Evolutionary conservation across 2,113 vertebrate genomes (phyloP), one percentile per base, ranked within the genome.

Genomic region (Paramormyrops kingsleyae): DNA sequence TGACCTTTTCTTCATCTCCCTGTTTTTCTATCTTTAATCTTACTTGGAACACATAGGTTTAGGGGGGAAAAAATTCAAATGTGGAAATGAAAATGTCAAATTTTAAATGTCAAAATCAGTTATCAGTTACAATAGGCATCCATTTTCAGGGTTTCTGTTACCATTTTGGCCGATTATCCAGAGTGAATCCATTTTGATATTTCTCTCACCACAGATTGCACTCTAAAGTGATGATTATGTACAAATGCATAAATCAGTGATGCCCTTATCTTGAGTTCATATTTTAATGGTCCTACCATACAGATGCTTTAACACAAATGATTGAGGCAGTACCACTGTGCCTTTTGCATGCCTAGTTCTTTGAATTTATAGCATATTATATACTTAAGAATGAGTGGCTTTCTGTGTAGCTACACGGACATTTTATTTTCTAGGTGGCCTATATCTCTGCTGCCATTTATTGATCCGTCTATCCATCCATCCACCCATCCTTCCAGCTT

Each of bases 21-120:
- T 85, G 89, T 62, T 89, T 56, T 89, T 89, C 53, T 53, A 47
- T 89, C 74, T 83, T 89, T 89, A 89, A 89, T 89, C 70, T 89
- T 87, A 52, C 85, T 70, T 87, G 62, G 62, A 90, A 87, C 47
- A 52, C 84, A 87, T 24, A 77, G 46, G 53, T 59, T 44, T 31
- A 77, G 62, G n/a, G n/a, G 9, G 49, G 27, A 87, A 49, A 21
- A 7, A 52, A 39, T 6, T 52, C 70, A 21, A 47, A 56, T 70
- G 83, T 19, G 39, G 31, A 42, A 90, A 90, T 49, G 42, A 86
- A 89, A 90, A 85, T 85, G 89, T 89, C 17, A 56, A 47, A 89
- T 89, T 86, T 87, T 27, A 87, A 87, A 74, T 90, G 89, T 87
- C 89, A 90, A 59, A 87, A 52, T 49, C 83, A 66, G 88, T 89